Percentiles rank a stretch among this genome's conserved stretches.
Conservation (phyloP, 2,797 vertebrate species). For the Okamejei kenojei region DNA sequence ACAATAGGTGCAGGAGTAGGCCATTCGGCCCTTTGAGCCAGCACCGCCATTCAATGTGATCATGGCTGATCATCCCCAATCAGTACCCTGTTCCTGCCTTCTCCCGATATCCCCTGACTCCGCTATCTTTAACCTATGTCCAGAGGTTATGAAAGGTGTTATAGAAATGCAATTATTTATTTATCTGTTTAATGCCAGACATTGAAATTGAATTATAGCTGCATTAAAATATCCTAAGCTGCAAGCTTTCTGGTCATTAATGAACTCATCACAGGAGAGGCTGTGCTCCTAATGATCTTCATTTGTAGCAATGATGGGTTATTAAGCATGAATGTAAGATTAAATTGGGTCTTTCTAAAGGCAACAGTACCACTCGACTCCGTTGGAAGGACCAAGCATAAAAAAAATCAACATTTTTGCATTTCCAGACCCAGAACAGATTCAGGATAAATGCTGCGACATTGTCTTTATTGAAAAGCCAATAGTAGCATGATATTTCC, state of each 20-base stretch:
- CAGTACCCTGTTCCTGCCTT: too few relatives aligned
- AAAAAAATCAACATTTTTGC: neutral
- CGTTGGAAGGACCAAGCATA: neutral
- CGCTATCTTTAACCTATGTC: too few relatives aligned
- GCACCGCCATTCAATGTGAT: too few relatives aligned
- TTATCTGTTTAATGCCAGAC: neutral
- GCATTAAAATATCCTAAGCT: neutral
- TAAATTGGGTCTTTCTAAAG: neutral
- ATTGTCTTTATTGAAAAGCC: neutral
- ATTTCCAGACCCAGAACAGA: neutral
- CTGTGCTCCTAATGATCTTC: neutral
- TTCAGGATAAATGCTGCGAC: neutral
- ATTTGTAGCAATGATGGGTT: conserved; percentile 8
- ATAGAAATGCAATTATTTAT: conserved; percentile 9
- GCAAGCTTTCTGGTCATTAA: conserved; percentile 11
- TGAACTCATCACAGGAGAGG: neutral
- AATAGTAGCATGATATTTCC: neutral
- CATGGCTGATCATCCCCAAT: too few relatives aligned
- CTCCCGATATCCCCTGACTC: too few relatives aligned
- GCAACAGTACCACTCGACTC: neutral
- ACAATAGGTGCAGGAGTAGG: too few relatives aligned
- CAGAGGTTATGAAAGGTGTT: neutral
- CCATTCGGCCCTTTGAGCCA: too few relatives aligned
- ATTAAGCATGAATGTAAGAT: conserved; percentile 28
- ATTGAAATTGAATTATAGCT: conserved; percentile 6